Evolutionary conservation across 2,797 vertebrate genomes (phyloP).

Genomic region (Picus viridis): DNA sequence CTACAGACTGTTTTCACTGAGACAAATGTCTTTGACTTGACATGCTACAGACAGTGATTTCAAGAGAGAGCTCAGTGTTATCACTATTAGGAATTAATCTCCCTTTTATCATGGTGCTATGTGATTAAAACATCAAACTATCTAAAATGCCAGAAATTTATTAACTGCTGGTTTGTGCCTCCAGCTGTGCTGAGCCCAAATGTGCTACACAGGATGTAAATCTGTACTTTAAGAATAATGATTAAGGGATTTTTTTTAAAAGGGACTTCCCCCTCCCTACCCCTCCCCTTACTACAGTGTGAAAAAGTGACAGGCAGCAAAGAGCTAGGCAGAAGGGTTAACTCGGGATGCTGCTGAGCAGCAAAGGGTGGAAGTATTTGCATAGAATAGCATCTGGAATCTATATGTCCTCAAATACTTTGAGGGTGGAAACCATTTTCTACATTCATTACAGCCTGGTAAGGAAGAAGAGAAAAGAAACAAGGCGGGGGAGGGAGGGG

Average conservation of each 20-base stretch:
- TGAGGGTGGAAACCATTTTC: constrained; percentile 67
- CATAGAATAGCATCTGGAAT: constrained; percentile 78
- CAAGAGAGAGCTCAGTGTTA: background rate
- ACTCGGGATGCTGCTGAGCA: background rate
- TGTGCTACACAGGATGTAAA: background rate
- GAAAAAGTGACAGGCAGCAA: background rate
- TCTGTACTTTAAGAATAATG: background rate
- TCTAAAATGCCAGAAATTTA: background rate
- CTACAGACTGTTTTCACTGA: background rate
- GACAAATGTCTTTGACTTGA: background rate
- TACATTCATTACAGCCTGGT: constrained; percentile 71
- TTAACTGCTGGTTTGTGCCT: background rate
- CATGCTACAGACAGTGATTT: background rate
- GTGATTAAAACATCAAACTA: background rate
- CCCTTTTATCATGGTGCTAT: background rate
- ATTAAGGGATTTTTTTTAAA: background rate
- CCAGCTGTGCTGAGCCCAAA: constrained; percentile 4
- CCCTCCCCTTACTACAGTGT: fast-evolving
- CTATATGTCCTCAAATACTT: constrained; percentile 58
- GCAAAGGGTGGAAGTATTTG: constrained; percentile 58
- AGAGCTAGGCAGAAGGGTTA: constrained; percentile 20
- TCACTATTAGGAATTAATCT: background rate
- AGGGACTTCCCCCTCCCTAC: background rate
- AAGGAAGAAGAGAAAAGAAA: constrained; percentile 75
- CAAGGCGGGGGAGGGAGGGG: background rate